These are phyloP conservation scores for Dicycla oo DNA, from an alignment of 2,888 invertebrate species.

Conservation along the genomic window DNA sequence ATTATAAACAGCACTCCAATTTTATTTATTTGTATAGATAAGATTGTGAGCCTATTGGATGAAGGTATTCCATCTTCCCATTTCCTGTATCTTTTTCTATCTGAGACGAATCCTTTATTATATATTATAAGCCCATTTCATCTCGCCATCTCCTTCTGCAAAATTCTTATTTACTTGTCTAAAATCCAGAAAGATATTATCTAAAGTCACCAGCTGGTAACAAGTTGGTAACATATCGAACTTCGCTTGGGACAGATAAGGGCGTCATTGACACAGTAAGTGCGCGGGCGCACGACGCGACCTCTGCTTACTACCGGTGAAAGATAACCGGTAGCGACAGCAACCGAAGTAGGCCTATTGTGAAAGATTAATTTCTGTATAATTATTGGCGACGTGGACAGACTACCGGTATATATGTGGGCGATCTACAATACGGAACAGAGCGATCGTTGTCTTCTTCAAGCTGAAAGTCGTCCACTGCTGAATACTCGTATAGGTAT, in stretches of 20 bases:
- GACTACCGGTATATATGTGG: neutral
- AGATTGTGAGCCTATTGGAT: neutral
- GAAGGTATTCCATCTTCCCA: neutral
- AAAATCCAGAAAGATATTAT: neutral
- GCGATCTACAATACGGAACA: neutral
- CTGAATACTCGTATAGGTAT: too few relatives aligned
- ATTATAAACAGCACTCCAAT: too few relatives aligned
- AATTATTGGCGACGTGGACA: neutral
- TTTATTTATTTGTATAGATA: too few relatives aligned
- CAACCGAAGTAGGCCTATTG: constrained; percentile 61
- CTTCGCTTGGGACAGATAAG: constrained; percentile 49
- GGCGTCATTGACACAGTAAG: constrained; percentile 73
- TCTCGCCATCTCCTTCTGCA: neutral
- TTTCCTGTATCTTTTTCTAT: too few relatives aligned
- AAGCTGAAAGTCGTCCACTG: neutral
- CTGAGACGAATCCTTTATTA: too few relatives aligned
- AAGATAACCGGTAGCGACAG: constrained; percentile 75
- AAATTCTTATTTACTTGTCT: too few relatives aligned
- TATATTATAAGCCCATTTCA: neutral
- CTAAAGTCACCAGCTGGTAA: neutral
- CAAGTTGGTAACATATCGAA: constrained; percentile 21
- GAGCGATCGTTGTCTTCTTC: neutral
- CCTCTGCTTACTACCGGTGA: constrained; percentile 77
- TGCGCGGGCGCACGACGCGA: constrained; percentile 64
- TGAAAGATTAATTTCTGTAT: neutral